phyloP scores from a whole-genome alignment of 2,888 invertebrate species.

The Embidobia sp. region DNA sequence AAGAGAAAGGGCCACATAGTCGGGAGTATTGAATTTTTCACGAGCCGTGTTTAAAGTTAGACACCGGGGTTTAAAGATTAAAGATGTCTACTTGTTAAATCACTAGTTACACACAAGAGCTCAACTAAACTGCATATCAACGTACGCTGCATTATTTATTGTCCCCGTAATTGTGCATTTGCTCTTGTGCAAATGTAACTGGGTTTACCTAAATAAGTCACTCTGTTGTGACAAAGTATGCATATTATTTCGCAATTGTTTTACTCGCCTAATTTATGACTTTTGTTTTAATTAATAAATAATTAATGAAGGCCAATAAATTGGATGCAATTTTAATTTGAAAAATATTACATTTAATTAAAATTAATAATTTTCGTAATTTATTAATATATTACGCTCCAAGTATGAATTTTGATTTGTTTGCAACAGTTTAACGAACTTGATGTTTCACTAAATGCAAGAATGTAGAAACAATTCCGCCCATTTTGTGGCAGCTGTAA shows the following conservation, averaged over 20 bases:
- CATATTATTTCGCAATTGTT: too few species aligned
- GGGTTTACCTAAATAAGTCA: not conserved
- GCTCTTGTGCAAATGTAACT: not conserved
- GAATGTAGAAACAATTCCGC: too few species aligned
- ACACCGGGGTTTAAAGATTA: constrained; percentile 57
- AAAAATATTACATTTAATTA: not conserved
- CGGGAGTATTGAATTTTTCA: constrained; percentile 60
- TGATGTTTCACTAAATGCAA: too few species aligned
- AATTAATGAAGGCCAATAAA: too few species aligned
- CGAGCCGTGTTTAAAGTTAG: constrained; percentile 58
- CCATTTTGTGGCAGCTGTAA: too few species aligned
- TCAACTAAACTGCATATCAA: constrained; percentile 34
- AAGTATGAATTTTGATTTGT: too few species aligned
- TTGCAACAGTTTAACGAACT: too few species aligned
- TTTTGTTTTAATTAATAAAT: too few species aligned
- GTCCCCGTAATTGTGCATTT: constrained; percentile 9
- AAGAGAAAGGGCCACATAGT: constrained; percentile 43
- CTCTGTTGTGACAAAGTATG: not conserved
- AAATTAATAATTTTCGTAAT: too few species aligned
- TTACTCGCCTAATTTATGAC: too few species aligned
- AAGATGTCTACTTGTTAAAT: constrained; percentile 56
- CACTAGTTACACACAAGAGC: constrained; percentile 47
- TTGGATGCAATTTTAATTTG: too few species aligned
- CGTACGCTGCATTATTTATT: constrained; percentile 30
- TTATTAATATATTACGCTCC: too few species aligned